These are phyloP conservation scores for Xestobium rufovillosum DNA, from an alignment of 2,888 invertebrate species.

Conservation along the genomic window DNA sequence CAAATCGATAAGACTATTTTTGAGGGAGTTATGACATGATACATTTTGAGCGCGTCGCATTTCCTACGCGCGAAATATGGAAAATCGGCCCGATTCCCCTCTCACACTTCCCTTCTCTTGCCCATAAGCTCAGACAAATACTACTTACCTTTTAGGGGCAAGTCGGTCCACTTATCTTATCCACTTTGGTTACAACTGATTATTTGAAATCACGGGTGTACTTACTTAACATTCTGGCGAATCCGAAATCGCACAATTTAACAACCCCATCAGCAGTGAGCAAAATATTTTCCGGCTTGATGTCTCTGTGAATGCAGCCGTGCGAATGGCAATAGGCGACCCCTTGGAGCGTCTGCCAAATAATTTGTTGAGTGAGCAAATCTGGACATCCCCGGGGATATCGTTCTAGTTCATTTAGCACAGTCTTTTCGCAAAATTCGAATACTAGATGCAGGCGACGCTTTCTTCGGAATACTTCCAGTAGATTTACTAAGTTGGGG, in stretches of 20 bases:
- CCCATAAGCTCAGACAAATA: too few relatives aligned
- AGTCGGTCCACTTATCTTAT: too few relatives aligned
- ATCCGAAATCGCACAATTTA: conserved; percentile 97
- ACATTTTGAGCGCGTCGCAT: too few relatives aligned
- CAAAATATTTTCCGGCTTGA: conserved; percentile 98
- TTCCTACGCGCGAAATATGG: too few relatives aligned
- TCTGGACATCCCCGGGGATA: conserved; percentile 92
- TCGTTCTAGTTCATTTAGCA: conserved; percentile 86
- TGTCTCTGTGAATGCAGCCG: conserved; percentile 93
- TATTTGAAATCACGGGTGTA: too few relatives aligned
- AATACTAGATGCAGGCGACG: conserved; percentile 95
- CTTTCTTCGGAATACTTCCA: conserved; percentile 95
- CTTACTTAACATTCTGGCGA: conserved; percentile 89
- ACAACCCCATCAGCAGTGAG: conserved; percentile 88
- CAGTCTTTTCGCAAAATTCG: conserved; percentile 96
- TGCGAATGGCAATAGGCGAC: conserved; percentile 95
- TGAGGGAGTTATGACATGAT: too few relatives aligned
- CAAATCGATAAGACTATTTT: too few relatives aligned
- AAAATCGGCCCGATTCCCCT: too few relatives aligned
- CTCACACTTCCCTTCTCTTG: too few relatives aligned
- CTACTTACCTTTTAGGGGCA: too few relatives aligned
- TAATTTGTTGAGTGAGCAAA: conserved; percentile 80
- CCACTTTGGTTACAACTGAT: too few relatives aligned
- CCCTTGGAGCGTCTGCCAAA: conserved; percentile 92
- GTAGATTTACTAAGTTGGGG: conserved; percentile 91